phyloP scores from a whole-genome alignment of 1,140 invertebrate species.

The Ptiloglossa arizonensis region DNA sequence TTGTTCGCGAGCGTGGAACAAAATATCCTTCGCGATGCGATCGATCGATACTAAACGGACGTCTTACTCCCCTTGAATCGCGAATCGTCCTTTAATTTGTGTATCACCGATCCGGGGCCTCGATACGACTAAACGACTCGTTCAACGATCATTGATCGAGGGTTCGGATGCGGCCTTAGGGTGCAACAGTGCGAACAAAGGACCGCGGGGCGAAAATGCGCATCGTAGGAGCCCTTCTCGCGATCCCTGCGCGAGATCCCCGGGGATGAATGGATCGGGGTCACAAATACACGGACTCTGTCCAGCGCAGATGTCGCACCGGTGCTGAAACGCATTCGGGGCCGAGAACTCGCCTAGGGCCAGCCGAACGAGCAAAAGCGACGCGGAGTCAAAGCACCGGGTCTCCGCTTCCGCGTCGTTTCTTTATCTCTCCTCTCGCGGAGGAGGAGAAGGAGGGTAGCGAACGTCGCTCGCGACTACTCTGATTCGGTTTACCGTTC shows the following conservation, averaged over 20 bases:
- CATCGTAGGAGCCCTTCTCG: constrained; percentile 5
- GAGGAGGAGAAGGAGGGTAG: background rate
- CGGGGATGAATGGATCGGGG: constrained; percentile 70
- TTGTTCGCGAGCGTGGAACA: no score
- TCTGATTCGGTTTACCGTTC: background rate
- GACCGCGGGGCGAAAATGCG: constrained; percentile 5
- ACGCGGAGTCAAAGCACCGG: constrained; percentile 1
- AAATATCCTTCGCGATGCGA: no score
- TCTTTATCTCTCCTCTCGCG: constrained; percentile 13
- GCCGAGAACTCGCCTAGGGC: constrained; percentile 56
- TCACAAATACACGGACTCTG: constrained; percentile 64
- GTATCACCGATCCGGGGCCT: no score
- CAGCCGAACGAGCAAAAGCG: constrained; percentile 13
- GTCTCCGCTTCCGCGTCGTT: background rate
- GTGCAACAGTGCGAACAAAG: constrained; percentile 33
- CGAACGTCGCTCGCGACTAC: background rate
- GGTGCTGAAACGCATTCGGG: constrained; percentile 57
- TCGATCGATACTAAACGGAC: no score
- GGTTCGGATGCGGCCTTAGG: constrained; percentile 26
- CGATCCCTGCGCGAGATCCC: constrained; percentile 44
- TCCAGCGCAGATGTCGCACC: constrained; percentile 50
- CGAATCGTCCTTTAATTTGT: no score
- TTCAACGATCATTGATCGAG: background rate
- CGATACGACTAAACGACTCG: no score
- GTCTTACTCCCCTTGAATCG: no score